phyloP scores from a whole-genome alignment of 2,113 vertebrate species.

The Eptatretus burgeri region DNA sequence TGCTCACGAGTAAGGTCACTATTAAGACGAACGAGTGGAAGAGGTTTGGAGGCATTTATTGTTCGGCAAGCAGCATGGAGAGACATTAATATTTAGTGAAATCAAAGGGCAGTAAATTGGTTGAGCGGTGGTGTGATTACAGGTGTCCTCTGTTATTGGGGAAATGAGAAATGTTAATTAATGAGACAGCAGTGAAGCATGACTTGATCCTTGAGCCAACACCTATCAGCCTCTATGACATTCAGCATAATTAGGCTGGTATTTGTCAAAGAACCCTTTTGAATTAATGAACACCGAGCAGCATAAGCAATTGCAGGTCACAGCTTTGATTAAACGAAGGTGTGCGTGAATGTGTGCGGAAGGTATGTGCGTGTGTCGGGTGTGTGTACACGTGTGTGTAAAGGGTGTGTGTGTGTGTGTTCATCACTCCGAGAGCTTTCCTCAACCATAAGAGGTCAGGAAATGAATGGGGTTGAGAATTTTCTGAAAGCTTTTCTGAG shows the following conservation, averaged over 20 bases:
- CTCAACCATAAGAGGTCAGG: too few relatives aligned
- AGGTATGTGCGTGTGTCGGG: too few relatives aligned
- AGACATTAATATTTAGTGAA: slow-evolving; percentile 4
- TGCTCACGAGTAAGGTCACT: not conserved
- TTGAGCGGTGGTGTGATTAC: slow-evolving; percentile 6
- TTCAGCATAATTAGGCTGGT: slow-evolving; percentile 5
- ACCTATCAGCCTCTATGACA: slow-evolving; percentile 3
- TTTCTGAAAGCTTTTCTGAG: too few relatives aligned
- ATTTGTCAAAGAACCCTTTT: slow-evolving; percentile 3
- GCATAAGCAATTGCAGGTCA: not conserved
- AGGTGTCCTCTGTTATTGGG: not conserved
- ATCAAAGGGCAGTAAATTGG: slow-evolving; percentile 3
- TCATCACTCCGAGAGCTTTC: too few relatives aligned
- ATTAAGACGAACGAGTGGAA: not conserved
- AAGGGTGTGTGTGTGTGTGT: too few relatives aligned
- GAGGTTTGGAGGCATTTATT: not conserved
- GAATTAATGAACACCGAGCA: slow-evolving; percentile 1
- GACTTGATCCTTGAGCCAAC: not conserved
- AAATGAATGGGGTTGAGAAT: too few relatives aligned
- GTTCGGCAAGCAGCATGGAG: too few relatives aligned
- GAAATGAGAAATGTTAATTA: slow-evolving; percentile 1
- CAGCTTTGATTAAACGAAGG: too few relatives aligned
- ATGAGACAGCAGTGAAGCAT: slow-evolving; percentile 4
- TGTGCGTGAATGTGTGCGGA: too few relatives aligned
- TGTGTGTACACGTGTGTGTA: too few relatives aligned